Evolutionary conservation across 2,113 vertebrate genomes (phyloP).

Genomic region (Gopherus flavomarginatus): DNA sequence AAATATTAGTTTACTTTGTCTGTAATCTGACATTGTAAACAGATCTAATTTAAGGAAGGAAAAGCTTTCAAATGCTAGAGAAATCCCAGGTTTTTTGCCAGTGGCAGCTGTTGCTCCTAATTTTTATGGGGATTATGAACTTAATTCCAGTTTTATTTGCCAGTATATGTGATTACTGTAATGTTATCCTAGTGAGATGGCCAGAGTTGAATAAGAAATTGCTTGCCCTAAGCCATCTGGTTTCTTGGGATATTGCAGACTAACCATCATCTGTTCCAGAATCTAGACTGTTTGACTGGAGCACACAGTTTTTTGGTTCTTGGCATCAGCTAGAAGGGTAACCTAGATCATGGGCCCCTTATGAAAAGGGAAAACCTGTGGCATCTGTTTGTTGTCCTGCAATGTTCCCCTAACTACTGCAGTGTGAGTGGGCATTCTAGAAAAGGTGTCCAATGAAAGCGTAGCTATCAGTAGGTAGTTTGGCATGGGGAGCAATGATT

Average conservation of each 20-base stretch:
- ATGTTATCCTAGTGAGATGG: fast-evolving
- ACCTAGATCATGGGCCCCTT: neutral
- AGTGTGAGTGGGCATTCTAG: neutral
- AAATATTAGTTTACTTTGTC: neutral
- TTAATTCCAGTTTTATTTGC: neutral
- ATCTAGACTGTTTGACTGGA: neutral
- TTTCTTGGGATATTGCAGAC: fast-evolving
- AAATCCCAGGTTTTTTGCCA: neutral
- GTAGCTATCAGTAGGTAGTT: neutral
- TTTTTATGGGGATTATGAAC: fast-evolving
- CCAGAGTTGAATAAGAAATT: neutral
- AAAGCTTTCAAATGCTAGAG: fast-evolving
- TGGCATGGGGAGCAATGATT: neutral
- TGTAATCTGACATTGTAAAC: neutral
- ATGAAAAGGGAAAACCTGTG: neutral
- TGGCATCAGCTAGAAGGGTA: neutral
- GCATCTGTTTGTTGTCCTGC: neutral
- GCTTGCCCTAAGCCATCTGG: fast-evolving
- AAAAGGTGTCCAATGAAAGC: neutral
- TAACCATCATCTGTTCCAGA: fast-evolving
- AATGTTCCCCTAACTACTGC: neutral
- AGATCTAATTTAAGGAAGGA: neutral
- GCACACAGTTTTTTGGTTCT: neutral
- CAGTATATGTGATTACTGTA: fast-evolving
- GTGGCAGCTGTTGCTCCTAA: fast-evolving